Evolutionary conservation across 2,113 vertebrate genomes (phyloP).

Genomic region (Hippopotamus amphibius): DNA sequence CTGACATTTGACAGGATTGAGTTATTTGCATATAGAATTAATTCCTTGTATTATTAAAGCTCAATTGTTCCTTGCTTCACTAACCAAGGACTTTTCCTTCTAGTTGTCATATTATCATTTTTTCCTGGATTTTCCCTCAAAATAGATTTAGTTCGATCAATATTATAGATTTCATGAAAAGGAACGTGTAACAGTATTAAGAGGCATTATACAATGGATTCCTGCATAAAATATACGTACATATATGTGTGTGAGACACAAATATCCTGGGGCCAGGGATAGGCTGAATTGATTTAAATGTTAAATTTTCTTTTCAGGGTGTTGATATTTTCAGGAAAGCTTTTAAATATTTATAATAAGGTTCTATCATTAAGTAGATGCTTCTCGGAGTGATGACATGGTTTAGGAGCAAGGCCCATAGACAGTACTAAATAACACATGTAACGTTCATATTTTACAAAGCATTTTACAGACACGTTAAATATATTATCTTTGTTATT

Average conservation of each 20-base stretch:
- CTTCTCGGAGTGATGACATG: neutral
- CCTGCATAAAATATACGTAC: neutral
- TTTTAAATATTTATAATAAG: constrained; percentile 57
- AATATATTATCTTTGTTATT: neutral
- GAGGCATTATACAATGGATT: neutral
- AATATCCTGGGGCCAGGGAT: neutral
- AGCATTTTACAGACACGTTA: neutral
- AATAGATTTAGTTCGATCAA: neutral
- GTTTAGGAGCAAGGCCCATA: neutral
- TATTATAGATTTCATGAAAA: constrained; percentile 20
- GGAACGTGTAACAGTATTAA: neutral
- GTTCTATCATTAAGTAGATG: neutral
- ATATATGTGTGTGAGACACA: neutral
- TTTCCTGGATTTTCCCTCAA: neutral
- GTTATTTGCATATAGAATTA: neutral
- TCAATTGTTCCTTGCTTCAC: neutral
- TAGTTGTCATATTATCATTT: neutral
- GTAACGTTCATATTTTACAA: constrained; percentile 12
- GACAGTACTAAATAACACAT: neutral
- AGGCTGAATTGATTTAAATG: constrained; percentile 17
- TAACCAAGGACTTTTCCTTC: neutral
- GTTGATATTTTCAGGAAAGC: constrained; percentile 55
- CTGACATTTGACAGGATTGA: neutral
- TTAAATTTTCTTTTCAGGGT: constrained; percentile 38
- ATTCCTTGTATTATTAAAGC: neutral